Evolutionary conservation across 2,113 vertebrate genomes (phyloP).

Genomic region (Himantopus leucocephalus): DNA sequence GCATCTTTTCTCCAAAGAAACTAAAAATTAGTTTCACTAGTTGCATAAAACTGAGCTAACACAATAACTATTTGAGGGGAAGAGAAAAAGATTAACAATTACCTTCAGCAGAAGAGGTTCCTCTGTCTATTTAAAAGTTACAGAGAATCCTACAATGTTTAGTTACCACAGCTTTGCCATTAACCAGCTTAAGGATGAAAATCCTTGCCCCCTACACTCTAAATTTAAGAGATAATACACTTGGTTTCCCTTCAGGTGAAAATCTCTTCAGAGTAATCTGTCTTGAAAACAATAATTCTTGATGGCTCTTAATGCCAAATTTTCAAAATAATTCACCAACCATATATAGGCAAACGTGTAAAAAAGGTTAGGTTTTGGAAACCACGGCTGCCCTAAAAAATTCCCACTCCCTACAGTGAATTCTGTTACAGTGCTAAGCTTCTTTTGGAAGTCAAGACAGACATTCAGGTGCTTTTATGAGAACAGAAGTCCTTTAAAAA

Average conservation of each 20-base stretch:
- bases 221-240: neutral
- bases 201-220: neutral
- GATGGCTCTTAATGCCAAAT: neutral
- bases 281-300: neutral
- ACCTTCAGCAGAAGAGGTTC: neutral
- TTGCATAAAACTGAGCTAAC: neutral
- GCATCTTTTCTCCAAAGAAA: neutral
- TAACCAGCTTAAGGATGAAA: neutral
- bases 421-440: neutral
- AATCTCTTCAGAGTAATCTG: neutral
- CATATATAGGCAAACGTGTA: neutral
- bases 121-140: neutral
- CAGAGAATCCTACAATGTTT: neutral
- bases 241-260: neutral
- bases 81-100: neutral
- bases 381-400: neutral
- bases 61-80: neutral
- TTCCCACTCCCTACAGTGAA: neutral
- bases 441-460: neutral
- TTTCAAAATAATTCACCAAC: neutral
- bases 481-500: neutral
- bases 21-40: neutral
- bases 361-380: neutral
- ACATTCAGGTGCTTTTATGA: neutral
- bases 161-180: neutral